Conservation (phyloP, 1,140 invertebrate species). For the Eubasilissa regina region DNA sequence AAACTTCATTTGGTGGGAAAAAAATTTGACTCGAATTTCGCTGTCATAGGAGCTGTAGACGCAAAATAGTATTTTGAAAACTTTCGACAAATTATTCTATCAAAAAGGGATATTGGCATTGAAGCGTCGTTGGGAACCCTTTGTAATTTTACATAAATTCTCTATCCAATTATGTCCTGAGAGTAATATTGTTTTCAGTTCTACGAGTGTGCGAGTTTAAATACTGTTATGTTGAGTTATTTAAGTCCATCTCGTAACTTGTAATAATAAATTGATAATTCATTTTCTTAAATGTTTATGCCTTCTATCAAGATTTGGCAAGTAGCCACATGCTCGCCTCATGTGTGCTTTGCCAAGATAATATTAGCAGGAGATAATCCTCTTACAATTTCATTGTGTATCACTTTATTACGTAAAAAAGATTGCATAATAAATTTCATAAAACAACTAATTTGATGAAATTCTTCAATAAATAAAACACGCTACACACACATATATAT, state of each 20-base stretch:
- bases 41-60: no score
- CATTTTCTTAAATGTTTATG: slow-evolving; percentile 55
- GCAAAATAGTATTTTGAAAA: no score
- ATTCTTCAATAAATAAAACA: slow-evolving; percentile 22
- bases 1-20: no score
- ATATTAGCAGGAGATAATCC: slow-evolving; percentile 54
- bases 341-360: slow-evolving; percentile 55
- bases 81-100: no score
- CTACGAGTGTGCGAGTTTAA: slow-evolving; percentile 8
- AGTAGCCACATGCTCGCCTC: slow-evolving; percentile 41
- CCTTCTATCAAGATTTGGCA: slow-evolving; percentile 59
- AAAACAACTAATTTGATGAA: background rate
- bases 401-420: slow-evolving; percentile 30
- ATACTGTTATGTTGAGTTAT: slow-evolving; percentile 14
- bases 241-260: slow-evolving; percentile 19
- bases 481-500: background rate
- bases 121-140: no score
- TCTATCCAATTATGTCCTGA: no score
- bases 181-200: background rate
- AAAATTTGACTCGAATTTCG: no score
- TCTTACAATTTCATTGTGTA: slow-evolving; percentile 53
- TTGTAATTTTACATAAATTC: no score
- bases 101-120: no score
- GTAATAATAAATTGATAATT: slow-evolving; percentile 57
- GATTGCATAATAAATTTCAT: slow-evolving; percentile 11